These are phyloP conservation scores for Empis livida DNA, from an alignment of 2,888 invertebrate species.

Conservation along the genomic window DNA sequence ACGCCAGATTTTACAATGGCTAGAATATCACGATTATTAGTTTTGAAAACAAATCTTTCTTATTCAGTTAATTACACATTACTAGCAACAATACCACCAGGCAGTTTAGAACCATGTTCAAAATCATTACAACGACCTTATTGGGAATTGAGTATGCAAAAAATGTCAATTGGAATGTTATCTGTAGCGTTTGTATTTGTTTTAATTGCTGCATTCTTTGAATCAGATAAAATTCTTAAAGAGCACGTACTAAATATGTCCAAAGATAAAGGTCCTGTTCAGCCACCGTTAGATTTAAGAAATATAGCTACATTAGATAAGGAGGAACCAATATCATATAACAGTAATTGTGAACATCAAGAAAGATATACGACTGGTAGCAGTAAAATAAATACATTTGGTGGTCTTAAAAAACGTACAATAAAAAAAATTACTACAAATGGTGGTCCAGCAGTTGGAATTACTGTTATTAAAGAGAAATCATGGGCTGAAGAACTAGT, in stretches of 20 bases:
- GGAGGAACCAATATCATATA: background rate
- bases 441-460: background rate
- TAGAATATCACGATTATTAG: constrained; percentile 51
- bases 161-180: constrained; percentile 45
- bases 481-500: constrained; percentile 16
- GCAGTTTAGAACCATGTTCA: constrained; percentile 55
- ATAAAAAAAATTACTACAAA: background rate
- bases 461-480: constrained; percentile 9
- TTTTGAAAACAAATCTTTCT: constrained; percentile 47
- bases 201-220: constrained; percentile 53
- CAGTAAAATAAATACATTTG: background rate
- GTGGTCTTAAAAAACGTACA: background rate
- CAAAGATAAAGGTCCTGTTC: constrained; percentile 40
- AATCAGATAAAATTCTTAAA: constrained; percentile 54
- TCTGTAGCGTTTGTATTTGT: constrained; percentile 49
- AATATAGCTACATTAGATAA: constrained; percentile 22
- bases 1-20: constrained; percentile 78
- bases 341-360: background rate
- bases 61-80: constrained; percentile 53
- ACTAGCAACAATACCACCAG: constrained; percentile 46
- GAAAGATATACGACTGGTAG: background rate
- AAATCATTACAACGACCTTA: constrained; percentile 54
- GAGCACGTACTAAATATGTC: constrained; percentile 36
- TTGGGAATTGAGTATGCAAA: constrained; percentile 65
- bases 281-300: constrained; percentile 49